Evolutionary conservation across 2,113 vertebrate species (phyloP).

Genomic region (Alligator mississippiensis): DNA sequence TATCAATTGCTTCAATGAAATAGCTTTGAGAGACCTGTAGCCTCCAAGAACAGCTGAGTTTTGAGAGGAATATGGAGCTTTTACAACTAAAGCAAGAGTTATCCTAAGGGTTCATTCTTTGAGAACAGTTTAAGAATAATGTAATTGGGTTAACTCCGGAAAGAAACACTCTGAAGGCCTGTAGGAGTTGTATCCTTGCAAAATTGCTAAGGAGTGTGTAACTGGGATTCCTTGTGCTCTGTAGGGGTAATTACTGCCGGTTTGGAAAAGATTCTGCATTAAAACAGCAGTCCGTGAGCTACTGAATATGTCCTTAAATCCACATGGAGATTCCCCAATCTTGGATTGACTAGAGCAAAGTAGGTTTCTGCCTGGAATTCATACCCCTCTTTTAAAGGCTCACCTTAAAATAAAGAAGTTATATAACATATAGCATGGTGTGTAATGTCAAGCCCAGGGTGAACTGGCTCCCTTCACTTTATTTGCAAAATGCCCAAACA

Average conservation of each 20-base stretch:
- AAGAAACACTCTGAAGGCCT: slow-evolving; percentile 62
- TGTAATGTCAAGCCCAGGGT: not conserved
- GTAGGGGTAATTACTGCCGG: slow-evolving; percentile 65
- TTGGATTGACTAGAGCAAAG: slow-evolving; percentile 59
- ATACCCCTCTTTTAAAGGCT: slow-evolving; percentile 15
- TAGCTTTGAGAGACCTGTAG: slow-evolving; percentile 14
- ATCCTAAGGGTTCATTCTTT: slow-evolving; percentile 40
- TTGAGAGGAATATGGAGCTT: slow-evolving; percentile 13
- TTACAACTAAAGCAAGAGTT: slow-evolving; percentile 53
- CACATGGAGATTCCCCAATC: slow-evolving; percentile 51
- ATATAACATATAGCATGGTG: not conserved
- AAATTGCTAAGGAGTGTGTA: slow-evolving; percentile 65
- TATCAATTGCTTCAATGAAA: slow-evolving; percentile 36
- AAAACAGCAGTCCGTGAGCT: slow-evolving; percentile 64
- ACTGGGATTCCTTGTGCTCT: slow-evolving; percentile 56
- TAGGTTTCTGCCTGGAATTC: slow-evolving; percentile 51
- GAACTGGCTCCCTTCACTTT: not conserved
- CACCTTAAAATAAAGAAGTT: not conserved
- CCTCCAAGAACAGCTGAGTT: slow-evolving; percentile 6
- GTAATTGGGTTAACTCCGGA: slow-evolving; percentile 67
- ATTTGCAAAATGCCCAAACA: slow-evolving; percentile 26
- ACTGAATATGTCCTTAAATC: slow-evolving; percentile 59
- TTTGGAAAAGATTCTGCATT: slow-evolving; percentile 49
- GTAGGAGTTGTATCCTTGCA: slow-evolving; percentile 64
- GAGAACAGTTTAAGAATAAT: slow-evolving; percentile 60